Conservation (phyloP, 2,888 invertebrate genomes). For the Pollenia angustigena region DNA sequence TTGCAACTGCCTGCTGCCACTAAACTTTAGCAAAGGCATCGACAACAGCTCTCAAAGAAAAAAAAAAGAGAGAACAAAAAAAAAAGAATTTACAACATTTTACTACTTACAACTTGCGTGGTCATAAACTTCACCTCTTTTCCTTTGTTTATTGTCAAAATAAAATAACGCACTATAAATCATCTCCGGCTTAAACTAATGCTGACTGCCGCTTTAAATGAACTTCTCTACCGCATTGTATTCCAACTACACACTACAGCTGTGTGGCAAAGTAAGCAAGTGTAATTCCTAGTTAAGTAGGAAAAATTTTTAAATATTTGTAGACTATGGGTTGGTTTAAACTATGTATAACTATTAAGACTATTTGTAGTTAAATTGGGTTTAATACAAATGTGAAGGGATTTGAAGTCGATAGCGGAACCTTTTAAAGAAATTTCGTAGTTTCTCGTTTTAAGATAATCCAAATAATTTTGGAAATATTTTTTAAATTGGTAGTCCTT, state of each 20-base stretch:
- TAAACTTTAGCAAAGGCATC: slow-evolving; percentile 19
- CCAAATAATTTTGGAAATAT: too few relatives aligned
- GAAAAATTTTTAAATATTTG: slow-evolving; percentile 4
- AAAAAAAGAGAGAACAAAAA: slow-evolving; percentile 20
- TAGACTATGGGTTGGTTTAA: slow-evolving; percentile 6
- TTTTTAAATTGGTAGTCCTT: too few relatives aligned
- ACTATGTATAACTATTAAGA: neutral
- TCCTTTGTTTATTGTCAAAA: slow-evolving; percentile 72
- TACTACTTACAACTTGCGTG: slow-evolving; percentile 72
- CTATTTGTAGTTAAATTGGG: too few relatives aligned
- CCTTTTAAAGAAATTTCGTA: too few relatives aligned
- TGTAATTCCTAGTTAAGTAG: slow-evolving; percentile 43
- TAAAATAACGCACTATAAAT: slow-evolving; percentile 72
- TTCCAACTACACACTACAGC: slow-evolving; percentile 11
- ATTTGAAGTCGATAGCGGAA: too few relatives aligned
- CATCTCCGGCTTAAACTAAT: slow-evolving; percentile 61
- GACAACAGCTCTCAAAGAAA: slow-evolving; percentile 1
- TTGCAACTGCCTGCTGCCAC: slow-evolving; percentile 46
- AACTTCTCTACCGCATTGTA: slow-evolving; percentile 47
- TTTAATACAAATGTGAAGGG: too few relatives aligned
- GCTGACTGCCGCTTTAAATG: slow-evolving; percentile 9
- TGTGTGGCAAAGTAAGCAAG: slow-evolving; percentile 39
- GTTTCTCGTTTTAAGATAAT: too few relatives aligned
- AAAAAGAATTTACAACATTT: slow-evolving; percentile 68
- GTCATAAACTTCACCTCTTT: slow-evolving; percentile 73